Evolutionary conservation across 2,797 vertebrate species (phyloP).

Genomic region (Amphiprion clarkii): DNA sequence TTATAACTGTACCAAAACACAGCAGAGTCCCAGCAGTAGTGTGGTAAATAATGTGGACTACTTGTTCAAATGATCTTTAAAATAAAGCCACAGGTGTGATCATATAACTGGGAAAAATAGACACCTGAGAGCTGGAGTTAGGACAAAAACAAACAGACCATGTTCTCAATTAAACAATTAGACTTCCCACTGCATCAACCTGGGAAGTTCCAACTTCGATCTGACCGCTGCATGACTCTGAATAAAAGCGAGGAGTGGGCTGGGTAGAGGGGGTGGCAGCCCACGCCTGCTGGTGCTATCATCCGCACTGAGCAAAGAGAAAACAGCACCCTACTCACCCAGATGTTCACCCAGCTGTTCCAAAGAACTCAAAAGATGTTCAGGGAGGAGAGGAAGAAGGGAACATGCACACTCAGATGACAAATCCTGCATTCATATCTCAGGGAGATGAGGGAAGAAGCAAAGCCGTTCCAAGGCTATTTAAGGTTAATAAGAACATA

Average conservation of each 20-base stretch:
- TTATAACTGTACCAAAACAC: not conserved
- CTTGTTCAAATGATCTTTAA: slow-evolving; percentile 28
- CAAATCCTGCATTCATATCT: slow-evolving; percentile 30
- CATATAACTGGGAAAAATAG: slow-evolving; percentile 18
- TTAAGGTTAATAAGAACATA: slow-evolving; percentile 8
- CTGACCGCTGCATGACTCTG: slow-evolving; percentile 59
- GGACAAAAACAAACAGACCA: slow-evolving; percentile 13
- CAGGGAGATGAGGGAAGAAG: slow-evolving; percentile 12
- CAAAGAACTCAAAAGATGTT: slow-evolving; percentile 62
- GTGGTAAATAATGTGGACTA: slow-evolving; percentile 10
- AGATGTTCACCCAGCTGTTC: slow-evolving; percentile 80
- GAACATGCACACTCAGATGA: slow-evolving; percentile 15
- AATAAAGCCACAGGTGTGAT: slow-evolving; percentile 4
- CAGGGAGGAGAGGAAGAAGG: slow-evolving; percentile 33
- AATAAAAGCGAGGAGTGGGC: slow-evolving; percentile 24
- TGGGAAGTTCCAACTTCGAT: slow-evolving; percentile 28
- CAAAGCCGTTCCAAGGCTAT: not conserved
- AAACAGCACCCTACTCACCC: slow-evolving; percentile 59
- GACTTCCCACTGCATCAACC: slow-evolving; percentile 37
- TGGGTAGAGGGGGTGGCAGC: slow-evolving; percentile 15
- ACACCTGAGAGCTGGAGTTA: slow-evolving; percentile 16
- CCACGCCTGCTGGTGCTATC: slow-evolving; percentile 41
- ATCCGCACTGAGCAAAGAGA: slow-evolving; percentile 40
- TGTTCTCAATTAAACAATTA: slow-evolving; percentile 64
- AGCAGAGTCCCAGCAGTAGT: not conserved